Evolutionary conservation across 2,888 invertebrate genomes (phyloP).

Genomic region (Mechanitis messenoides): DNA sequence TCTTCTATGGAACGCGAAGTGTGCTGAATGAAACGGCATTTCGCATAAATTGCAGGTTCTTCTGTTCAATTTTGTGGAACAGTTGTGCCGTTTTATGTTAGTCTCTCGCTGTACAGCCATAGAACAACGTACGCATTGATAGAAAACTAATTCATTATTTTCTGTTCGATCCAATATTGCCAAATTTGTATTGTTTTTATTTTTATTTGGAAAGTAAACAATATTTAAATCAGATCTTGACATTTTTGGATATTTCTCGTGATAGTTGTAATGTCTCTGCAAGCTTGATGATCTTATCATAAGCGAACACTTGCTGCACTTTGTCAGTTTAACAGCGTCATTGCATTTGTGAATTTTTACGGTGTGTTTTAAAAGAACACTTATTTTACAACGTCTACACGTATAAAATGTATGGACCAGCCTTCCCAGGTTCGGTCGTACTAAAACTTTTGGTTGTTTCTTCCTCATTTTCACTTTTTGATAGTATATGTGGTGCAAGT

Average conservation of each 20-base stretch:
- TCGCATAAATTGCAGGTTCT: conserved; percentile 14
- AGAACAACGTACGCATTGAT: conserved; percentile 18
- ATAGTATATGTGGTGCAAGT: conserved; percentile 14
- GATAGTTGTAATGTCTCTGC: conserved; percentile 13
- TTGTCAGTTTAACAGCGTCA: background rate
- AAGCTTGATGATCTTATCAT: conserved; percentile 9
- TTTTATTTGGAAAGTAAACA: conserved; percentile 10
- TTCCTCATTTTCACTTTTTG: background rate
- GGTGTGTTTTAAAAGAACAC: conserved; percentile 16
- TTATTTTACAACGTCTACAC: conserved; percentile 21
- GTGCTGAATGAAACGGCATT: conserved; percentile 10
- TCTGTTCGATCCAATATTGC: background rate
- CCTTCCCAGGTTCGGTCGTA: conserved; percentile 3
- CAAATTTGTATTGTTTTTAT: background rate
- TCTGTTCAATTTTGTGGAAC: background rate
- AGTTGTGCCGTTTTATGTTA: conserved; percentile 14
- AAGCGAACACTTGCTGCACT: conserved; percentile 24
- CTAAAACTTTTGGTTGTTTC: conserved; percentile 7
- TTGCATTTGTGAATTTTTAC: conserved; percentile 16
- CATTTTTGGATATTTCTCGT: conserved; percentile 21
- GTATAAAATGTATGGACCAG: conserved; percentile 18
- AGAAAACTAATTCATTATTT: conserved; percentile 1
- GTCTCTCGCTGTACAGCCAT: conserved; percentile 9
- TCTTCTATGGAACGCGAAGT: conserved; percentile 7
- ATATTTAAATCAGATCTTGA: conserved; percentile 13